Evolutionary conservation across 1,140 invertebrate species (phyloP), one percentile per base, ranked within the genome.

Genomic region (Nylanderia fulva): DNA sequence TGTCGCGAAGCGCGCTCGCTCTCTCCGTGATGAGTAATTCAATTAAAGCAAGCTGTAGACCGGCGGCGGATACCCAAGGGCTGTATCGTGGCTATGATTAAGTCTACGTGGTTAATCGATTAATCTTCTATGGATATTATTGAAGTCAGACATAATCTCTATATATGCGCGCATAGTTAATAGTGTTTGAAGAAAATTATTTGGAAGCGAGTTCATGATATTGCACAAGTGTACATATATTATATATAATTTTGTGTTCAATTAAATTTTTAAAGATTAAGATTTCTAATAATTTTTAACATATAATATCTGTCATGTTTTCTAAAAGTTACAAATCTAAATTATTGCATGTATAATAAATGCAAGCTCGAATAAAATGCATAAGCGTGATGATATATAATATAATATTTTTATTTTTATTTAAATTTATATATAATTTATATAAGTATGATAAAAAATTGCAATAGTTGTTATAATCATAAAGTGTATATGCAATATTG

Each of bases 1-100:
- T 79, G 61, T 60, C 61, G 74, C 58, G 61, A 27, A 48, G 13
- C 68, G 33, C 36, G 27, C 71, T 76, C 76, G 36, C 66, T 15
- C 61, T 58, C 45, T 77, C 56, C 60, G 58, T 66, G 76, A 87
- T 54, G 68, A 48, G 72, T 86, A 87, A 90, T 75, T 83, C 66
- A 85, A 90, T 90, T 90, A 90, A 87, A 90, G 58, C 83, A 29
- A 33, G 42, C 76, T 66, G 52, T 76, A 77, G 79, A 45, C 72
- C 71, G 48, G 75, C 54, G 45, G 42, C 29, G 64, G 61, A 63
- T 18, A 84, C 39, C 29, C 86, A 21, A 82, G 86, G 66, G 76
- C 83, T 52, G 75, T 61, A 56, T 76, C 74, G 56, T 76, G 72
- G 24, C 56, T 66, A 66, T 69, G 63, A 79, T 79, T 68, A 54